Base-by-base conservation (phyloP, 2,888 invertebrate genomes). In the Lobophora halterata region DNA sequence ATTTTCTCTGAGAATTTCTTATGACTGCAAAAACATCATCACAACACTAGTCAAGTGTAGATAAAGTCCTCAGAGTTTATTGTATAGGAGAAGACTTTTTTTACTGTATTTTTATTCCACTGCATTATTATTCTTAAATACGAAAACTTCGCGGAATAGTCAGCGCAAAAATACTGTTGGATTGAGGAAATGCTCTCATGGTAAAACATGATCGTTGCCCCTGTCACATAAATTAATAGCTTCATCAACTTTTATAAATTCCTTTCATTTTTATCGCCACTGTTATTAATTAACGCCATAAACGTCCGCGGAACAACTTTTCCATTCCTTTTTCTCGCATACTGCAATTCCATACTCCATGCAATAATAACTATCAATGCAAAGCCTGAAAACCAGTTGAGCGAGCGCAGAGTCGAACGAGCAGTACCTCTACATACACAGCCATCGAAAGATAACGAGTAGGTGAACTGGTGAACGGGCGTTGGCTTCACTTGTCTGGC, bases 401-500 rank as follows among this genome's bases (percentile, higher is more conserved):
- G 73, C 70, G 58, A 71, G 71, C 65, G 60, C 63, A 56, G 61
- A 52, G 57, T 58, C 59, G 63, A 68, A 70, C 61, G 63, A 71
- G 65, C 62, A 68, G 57, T 58, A 52, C 59, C 50, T 52, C 45
- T 52, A 52, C 55, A 58, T 62, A 66, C 63, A 63, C 65, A 66
- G 72, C 68, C 76, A 71, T 76, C 72, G 69, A 58, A 57, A 78
- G 83, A 85, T 83, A 85, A 85, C n/a, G 74, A 79, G 76, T 77
- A 75, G 78, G 79, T 76, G 78, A 77, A 78, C 77, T 74, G 76
- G 82, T 76, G 79, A 79, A 73, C 82, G 83, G 81, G 79, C 79
- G 78, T 79, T 78, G 77, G 71, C 78, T 67, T 61, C 58, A 62
- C 61, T 66, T 65, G 73, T 67, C 68, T 63, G 71, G 63, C 65